A percentile compares a stretch with the other conserved stretches of the same genome.
These are phyloP conservation scores for Plecotus auritus DNA, from an alignment of 2,113 vertebrate genomes.

Conservation along the genomic window DNA sequence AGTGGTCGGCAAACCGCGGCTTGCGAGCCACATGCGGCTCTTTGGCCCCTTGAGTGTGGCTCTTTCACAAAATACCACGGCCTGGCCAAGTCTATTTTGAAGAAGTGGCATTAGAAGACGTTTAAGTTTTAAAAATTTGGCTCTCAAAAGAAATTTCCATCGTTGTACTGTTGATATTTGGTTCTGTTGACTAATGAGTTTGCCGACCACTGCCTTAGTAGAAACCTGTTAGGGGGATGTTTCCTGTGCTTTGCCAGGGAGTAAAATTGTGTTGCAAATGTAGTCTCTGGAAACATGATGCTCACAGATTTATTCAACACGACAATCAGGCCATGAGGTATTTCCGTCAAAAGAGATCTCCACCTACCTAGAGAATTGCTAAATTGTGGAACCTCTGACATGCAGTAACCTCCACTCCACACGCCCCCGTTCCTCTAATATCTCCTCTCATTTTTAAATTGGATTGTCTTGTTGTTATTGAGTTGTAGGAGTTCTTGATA, in stretches of 20 bases:
- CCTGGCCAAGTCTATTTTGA: no score
- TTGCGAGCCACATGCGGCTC: no score
- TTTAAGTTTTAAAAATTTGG: no score
- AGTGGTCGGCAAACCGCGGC: no score
- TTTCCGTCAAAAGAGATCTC: background rate
- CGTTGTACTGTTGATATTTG: no score
- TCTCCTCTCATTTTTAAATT: background rate
- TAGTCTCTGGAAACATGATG: background rate
- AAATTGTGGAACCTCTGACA: background rate
- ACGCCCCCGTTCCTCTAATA: no score
- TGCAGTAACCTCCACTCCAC: background rate
- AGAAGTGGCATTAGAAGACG: no score
- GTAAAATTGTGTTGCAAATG: background rate
- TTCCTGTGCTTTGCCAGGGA: background rate
- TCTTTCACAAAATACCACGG: no score
- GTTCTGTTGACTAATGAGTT: no score
- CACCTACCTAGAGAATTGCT: background rate
- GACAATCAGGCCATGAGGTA: background rate
- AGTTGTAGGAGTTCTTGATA: background rate
- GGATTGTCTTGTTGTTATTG: background rate
- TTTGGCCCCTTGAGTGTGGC: no score
- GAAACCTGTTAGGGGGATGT: background rate
- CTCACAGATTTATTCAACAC: background rate
- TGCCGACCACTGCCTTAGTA: background rate
- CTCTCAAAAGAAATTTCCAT: no score